A percentile compares a stretch with the other conserved stretches of the same genome.
These are phyloP conservation scores for Heliconius charithonia DNA, from an alignment of 2,888 invertebrate species.

Conservation along the genomic window DNA sequence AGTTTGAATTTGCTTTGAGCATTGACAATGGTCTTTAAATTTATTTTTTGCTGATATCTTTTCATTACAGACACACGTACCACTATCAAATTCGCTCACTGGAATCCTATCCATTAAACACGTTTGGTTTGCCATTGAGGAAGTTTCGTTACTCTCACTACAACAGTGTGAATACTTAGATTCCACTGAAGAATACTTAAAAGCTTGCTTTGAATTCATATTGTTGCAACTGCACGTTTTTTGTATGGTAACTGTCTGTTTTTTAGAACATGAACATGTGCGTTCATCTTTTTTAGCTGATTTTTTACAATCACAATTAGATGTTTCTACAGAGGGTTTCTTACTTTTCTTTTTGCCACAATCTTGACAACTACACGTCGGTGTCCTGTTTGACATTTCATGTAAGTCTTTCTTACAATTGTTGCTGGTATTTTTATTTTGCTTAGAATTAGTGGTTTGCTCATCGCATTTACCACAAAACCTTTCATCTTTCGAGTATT, in stretches of 20 bases:
- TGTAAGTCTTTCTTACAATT: neutral
- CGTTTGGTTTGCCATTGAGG: constrained; percentile 25
- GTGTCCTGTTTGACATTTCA: neutral
- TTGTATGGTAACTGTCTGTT: neutral
- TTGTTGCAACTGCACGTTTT: constrained; percentile 9
- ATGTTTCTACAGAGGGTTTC: neutral
- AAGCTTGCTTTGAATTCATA: neutral
- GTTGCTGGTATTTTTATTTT: neutral
- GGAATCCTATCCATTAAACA: constrained; percentile 17
- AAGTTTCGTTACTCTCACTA: neutral
- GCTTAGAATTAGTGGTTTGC: neutral
- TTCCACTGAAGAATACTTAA: constrained; percentile 12
- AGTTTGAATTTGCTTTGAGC: neutral
- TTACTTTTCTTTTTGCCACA: constrained; percentile 4
- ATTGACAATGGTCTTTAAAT: constrained; percentile 4
- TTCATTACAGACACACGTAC: constrained; percentile 6
- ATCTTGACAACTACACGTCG: neutral
- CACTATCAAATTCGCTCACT: neutral
- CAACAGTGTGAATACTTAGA: neutral
- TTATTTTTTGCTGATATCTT: neutral
- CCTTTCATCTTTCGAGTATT: neutral
- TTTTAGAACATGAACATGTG: constrained; percentile 9
- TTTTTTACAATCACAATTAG: constrained; percentile 20
- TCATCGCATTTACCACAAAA: neutral
- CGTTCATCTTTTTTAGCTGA: neutral